Evolutionary conservation across 92 coral and sea anemone species (phyloP).

Genomic region (Hydrozoanthus gracilis): DNA sequence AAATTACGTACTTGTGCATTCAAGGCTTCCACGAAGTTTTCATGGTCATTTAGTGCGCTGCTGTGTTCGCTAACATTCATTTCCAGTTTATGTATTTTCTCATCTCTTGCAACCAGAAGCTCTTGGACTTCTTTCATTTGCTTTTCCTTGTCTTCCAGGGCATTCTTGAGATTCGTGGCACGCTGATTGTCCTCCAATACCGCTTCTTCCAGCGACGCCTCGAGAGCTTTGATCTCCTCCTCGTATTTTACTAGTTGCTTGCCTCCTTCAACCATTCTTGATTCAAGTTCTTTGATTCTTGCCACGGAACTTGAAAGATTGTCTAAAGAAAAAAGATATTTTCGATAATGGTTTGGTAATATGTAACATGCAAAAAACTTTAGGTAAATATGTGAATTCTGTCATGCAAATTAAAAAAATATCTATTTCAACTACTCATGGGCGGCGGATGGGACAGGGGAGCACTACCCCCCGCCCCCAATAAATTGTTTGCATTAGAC

Average conservation of each 20-base stretch:
- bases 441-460: too few species aligned
- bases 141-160: slow-evolving; percentile 23
- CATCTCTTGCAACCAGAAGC: slow-evolving; percentile 13
- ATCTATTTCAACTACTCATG: too few species aligned
- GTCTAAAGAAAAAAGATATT: background rate
- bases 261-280: background rate
- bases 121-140: slow-evolving; percentile 25
- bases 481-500: too few species aligned
- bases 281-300: slow-evolving; percentile 32
- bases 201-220: slow-evolving; percentile 44
- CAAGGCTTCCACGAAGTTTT: slow-evolving; percentile 51
- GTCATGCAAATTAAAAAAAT: too few species aligned
- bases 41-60: slow-evolving; percentile 54
- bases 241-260: slow-evolving; percentile 2
- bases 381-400: too few species aligned
- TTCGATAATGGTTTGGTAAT: too few species aligned
- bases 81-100: slow-evolving; percentile 39
- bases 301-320: slow-evolving; percentile 31
- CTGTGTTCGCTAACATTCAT: slow-evolving; percentile 45
- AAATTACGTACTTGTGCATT: slow-evolving; percentile 45
- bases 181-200: slow-evolving; percentile 29
- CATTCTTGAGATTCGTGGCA: slow-evolving; percentile 6
- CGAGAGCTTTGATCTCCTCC: slow-evolving; percentile 40
- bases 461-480: too few species aligned
- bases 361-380: too few species aligned